Percentiles rank a stretch among this genome's conserved stretches.
These are phyloP conservation scores for Dinoponera quadriceps DNA, from an alignment of 1,140 invertebrate species.

Conservation along the genomic window DNA sequence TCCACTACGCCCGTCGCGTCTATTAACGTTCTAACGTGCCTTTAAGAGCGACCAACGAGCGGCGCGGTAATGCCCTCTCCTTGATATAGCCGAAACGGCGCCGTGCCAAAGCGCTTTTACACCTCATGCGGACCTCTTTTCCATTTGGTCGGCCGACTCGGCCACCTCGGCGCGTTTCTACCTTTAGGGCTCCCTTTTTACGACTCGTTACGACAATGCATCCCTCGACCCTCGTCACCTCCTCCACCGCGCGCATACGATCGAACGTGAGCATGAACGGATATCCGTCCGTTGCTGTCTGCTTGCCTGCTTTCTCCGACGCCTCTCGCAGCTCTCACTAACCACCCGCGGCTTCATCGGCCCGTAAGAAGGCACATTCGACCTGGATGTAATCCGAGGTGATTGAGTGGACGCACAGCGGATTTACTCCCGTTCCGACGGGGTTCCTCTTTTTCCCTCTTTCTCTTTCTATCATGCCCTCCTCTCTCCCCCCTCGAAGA, in stretches of 20 bases:
- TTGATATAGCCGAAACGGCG: constrained; percentile 33
- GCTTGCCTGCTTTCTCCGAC: no score
- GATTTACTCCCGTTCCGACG: constrained; percentile 32
- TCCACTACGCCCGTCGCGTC: not conserved
- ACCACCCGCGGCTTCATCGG: constrained; percentile 29
- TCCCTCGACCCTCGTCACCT: constrained; percentile 61
- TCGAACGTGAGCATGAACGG: not conserved
- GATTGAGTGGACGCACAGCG: constrained; percentile 55
- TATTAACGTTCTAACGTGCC: constrained; percentile 32
- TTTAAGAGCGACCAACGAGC: constrained; percentile 24
- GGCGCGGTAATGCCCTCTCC: not conserved
- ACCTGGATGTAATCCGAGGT: constrained; percentile 37
- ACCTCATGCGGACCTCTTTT: constrained; percentile 16
- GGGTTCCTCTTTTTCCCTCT: constrained; percentile 1
- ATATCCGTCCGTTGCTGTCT: constrained; percentile 22
- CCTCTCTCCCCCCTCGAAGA: not conserved
- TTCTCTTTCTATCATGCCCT: not conserved
- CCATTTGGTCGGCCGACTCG: not conserved
- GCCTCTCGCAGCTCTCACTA: not conserved
- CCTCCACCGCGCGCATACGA: constrained; percentile 26
- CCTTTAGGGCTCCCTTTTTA: constrained; percentile 54
- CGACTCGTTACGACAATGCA: constrained; percentile 60
- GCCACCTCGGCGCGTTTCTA: constrained; percentile 49
- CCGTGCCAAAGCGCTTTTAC: constrained; percentile 4
- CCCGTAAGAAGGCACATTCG: constrained; percentile 26